These are phyloP conservation scores for Macrophya alboannulata DNA, from an alignment of 2,888 invertebrate species.

Conservation along the genomic window DNA sequence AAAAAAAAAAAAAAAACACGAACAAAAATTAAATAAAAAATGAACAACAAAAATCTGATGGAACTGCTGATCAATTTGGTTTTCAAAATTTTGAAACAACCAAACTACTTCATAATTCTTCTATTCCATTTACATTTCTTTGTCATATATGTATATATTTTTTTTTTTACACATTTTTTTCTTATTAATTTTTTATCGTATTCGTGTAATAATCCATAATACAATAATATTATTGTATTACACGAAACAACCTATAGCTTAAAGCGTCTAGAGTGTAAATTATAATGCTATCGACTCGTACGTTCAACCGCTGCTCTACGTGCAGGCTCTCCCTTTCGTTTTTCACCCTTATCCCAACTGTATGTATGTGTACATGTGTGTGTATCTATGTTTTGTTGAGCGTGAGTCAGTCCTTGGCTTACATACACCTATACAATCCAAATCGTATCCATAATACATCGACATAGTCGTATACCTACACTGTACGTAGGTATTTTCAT, in stretches of 20 bases:
- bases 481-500: background rate
- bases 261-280: background rate
- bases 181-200: background rate
- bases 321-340: background rate
- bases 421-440: constrained; percentile 10
- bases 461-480: background rate
- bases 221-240: background rate
- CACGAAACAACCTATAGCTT: background rate
- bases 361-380: background rate
- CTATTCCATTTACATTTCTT: background rate
- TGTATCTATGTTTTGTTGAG: background rate
- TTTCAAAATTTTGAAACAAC: background rate
- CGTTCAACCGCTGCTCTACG: background rate
- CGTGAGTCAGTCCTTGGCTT: constrained; percentile 28
- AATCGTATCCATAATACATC: background rate
- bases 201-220: background rate
- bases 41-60: background rate
- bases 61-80: background rate
- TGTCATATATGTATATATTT: too few relatives aligned
- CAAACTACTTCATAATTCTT: too few relatives aligned
- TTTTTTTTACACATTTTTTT: background rate
- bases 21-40: too few relatives aligned
- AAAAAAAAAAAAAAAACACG: too few relatives aligned
- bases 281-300: constrained; percentile 12
- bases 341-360: background rate